A percentile compares a stretch with the other conserved stretches of the same genome.
Evolutionary conservation across 1,140 invertebrate genomes (phyloP).

Genomic region (Sitobion miscanthi): DNA sequence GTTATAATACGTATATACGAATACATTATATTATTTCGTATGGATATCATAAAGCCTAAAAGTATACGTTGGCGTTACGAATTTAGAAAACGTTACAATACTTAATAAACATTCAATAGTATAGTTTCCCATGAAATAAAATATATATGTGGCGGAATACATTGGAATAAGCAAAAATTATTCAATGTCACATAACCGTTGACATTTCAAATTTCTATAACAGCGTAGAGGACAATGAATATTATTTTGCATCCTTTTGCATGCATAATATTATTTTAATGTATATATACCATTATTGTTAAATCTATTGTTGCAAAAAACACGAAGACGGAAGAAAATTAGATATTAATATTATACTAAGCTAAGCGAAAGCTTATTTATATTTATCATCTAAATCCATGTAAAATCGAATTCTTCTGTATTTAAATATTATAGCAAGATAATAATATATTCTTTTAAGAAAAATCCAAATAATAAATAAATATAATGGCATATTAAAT

Average conservation of each 20-base stretch:
- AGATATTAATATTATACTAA: slow-evolving; percentile 3
- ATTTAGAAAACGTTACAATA: slow-evolving; percentile 26
- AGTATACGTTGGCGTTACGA: background rate
- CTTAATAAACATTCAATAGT: slow-evolving; percentile 18
- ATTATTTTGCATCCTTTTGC: slow-evolving; percentile 1
- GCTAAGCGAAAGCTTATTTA: slow-evolving; percentile 1
- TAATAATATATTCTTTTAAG: slow-evolving; percentile 15
- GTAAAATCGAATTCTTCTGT: background rate
- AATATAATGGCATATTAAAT: slow-evolving; percentile 3
- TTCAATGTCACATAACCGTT: slow-evolving; percentile 25
- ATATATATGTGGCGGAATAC: background rate
- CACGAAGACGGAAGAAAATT: background rate
- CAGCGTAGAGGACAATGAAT: slow-evolving; percentile 7
- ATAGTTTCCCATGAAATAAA: background rate
- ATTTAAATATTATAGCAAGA: slow-evolving; percentile 5
- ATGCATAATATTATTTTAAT: slow-evolving; percentile 10
- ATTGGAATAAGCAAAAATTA: slow-evolving; percentile 36
- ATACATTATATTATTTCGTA: background rate
- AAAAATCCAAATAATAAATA: background rate
- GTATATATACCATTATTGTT: background rate
- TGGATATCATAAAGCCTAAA: background rate
- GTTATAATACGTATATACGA: background rate
- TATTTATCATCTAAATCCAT: background rate
- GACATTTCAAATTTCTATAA: slow-evolving; percentile 16
- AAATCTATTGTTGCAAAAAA: background rate